These are phyloP conservation scores for Danaus melanippus DNA, from an alignment of 1,140 invertebrate genomes.

Conservation along the genomic window DNA sequence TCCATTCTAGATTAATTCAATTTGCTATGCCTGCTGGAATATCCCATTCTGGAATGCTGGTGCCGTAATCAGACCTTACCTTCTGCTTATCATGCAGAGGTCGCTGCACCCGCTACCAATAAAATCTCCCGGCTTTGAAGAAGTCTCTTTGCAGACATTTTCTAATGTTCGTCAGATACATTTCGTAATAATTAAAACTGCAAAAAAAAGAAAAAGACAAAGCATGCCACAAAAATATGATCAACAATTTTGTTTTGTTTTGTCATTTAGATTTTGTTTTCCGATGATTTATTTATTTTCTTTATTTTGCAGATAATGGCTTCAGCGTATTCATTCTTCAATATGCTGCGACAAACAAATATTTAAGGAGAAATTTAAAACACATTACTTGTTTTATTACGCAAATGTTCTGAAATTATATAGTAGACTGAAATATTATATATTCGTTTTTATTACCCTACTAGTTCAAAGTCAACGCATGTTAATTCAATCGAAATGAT, in stretches of 20 bases:
- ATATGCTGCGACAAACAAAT: slow-evolving; percentile 46
- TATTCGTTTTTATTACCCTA: too few relatives aligned
- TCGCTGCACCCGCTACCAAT: slow-evolving; percentile 39
- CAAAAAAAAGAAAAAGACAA: too few relatives aligned
- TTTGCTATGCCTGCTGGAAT: slow-evolving; percentile 42
- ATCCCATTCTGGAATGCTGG: slow-evolving; percentile 46
- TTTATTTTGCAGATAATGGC: slow-evolving; percentile 49
- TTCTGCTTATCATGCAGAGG: slow-evolving; percentile 48
- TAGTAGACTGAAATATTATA: too few relatives aligned
- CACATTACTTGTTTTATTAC: too few relatives aligned
- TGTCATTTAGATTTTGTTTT: slow-evolving; percentile 5
- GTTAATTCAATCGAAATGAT: too few relatives aligned
- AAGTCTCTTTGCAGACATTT: slow-evolving; percentile 50
- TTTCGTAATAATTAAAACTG: slow-evolving; percentile 7
- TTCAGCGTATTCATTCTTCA: slow-evolving; percentile 47
- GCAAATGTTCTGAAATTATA: too few relatives aligned
- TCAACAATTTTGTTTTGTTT: neutral
- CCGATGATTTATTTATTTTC: slow-evolving; percentile 1
- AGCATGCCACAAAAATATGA: too few relatives aligned
- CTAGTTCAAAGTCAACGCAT: too few relatives aligned
- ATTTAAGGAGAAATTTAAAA: slow-evolving; percentile 11
- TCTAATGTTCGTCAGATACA: slow-evolving; percentile 35
- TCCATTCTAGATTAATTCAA: slow-evolving; percentile 31
- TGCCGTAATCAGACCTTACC: slow-evolving; percentile 36
- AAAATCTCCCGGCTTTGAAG: slow-evolving; percentile 38